Conservation (phyloP, 2,113 vertebrate genomes). For the Himantopus leucocephalus region DNA sequence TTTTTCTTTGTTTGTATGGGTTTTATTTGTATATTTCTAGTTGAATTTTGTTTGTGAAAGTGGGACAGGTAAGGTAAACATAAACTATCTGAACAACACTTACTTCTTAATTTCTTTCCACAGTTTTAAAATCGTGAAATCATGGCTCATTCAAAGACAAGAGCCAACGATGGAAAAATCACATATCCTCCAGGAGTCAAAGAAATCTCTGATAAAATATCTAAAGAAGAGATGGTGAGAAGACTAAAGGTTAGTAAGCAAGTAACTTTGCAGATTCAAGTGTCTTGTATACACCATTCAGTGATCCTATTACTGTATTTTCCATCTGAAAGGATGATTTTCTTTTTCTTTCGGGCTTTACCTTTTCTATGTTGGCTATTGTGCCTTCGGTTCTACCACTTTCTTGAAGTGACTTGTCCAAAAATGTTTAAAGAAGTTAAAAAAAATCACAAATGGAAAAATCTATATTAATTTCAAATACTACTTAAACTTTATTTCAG, state of each 20-base stretch:
- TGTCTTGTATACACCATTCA: not conserved
- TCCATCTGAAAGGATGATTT: not conserved
- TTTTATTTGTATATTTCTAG: not conserved
- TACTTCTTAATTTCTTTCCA: constrained; percentile 6
- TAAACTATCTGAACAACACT: not conserved
- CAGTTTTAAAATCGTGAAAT: constrained; percentile 81
- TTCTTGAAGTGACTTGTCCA: not conserved
- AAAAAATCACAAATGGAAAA: not conserved
- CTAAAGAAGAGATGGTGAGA: constrained; percentile 99
- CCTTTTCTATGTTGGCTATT: not conserved
- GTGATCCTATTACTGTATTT: not conserved
- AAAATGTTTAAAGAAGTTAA: not conserved
- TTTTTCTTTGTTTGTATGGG: not conserved
- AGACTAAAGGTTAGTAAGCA: constrained; percentile 88
- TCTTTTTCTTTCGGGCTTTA: not conserved
- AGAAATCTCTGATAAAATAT: constrained; percentile 99
- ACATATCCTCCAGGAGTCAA: constrained; percentile 99
- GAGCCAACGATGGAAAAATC: constrained; percentile 97
- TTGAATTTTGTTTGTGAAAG: not conserved
- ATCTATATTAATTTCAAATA: not conserved
- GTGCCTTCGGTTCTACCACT: not conserved
- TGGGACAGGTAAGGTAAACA: not conserved
- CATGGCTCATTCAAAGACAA: constrained; percentile 99
- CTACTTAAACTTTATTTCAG: not conserved
- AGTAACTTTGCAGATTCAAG: not conserved